Base-by-base conservation (phyloP, 2,113 vertebrate genomes). In the Amphiprion ocellaris region DNA sequence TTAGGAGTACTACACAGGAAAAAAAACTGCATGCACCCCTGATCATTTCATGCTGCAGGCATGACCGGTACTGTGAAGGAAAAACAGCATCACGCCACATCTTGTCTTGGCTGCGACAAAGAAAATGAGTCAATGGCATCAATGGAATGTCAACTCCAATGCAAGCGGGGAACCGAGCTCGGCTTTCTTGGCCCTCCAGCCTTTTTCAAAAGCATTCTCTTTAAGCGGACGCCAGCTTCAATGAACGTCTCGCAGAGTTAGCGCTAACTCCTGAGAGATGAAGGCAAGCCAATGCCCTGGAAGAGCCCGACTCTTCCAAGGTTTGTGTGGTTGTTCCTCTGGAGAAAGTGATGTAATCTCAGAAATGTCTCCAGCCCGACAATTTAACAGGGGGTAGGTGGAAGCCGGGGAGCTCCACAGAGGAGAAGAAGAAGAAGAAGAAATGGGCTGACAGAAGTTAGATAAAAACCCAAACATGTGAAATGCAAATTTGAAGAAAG, bases 311-410 rank as follows among this genome's bases (percentile, higher is more conserved):
- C 79, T 82, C 83, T 90, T 89, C 85, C 84, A 87, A 90, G 73
- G 75, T 82, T 16, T 79, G 87, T 64, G 81, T 67, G 86, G 83
- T 53, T 69, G 80, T 82, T 85, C 71, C 87, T 89, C 79, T 50
- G 69, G 85, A 91, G 87, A 83, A 78, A 47, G 75, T 92, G 92
- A 93, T 83, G 87, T 91, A 92, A 94, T 82, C 73, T 62, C 77
- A 81, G 79, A 82, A 79, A 63, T 56, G 73, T 77, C 87, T 87
- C 79, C 53, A 66, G 77, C 74, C 74, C 84, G 72, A 81, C 76
- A 85, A 79, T 75, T 77, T 72, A n/a, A 19, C 49, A 3, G 56
- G 56, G 56, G 61, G 68, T 16, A 68, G 72, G 62, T 63, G 69
- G 81, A 62, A 50, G 69, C 65, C 12, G 16, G 28, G 63, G 53